These are phyloP conservation scores for Forficula auricularia DNA, from an alignment of 1,140 invertebrate genomes.

Conservation along the genomic window DNA sequence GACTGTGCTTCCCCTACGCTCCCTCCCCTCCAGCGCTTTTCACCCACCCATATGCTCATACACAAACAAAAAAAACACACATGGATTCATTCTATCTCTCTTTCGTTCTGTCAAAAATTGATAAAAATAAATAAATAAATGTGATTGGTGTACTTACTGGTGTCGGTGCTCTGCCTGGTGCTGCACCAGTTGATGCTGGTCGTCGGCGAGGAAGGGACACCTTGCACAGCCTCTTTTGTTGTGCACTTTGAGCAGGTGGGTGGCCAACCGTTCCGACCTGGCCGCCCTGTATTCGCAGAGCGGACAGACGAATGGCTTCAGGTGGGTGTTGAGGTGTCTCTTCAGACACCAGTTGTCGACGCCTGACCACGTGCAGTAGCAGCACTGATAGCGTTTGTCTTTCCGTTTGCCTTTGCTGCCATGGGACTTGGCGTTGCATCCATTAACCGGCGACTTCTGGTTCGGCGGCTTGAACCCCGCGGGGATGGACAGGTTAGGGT, in stretches of 20 bases:
- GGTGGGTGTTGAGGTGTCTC: conserved; percentile 75
- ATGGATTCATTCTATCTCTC: too few relatives aligned
- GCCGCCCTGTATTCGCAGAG: conserved; percentile 84
- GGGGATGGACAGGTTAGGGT: conserved; percentile 9
- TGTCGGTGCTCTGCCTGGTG: conserved; percentile 40
- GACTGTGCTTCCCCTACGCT: too few relatives aligned
- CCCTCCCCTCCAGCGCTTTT: too few relatives aligned
- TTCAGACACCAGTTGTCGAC: conserved; percentile 89
- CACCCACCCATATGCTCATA: too few relatives aligned
- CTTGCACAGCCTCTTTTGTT: conserved; percentile 75
- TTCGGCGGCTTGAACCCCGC: conserved; percentile 16
- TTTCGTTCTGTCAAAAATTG: too few relatives aligned
- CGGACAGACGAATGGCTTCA: conserved; percentile 74
- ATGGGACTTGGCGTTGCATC: conserved; percentile 27
- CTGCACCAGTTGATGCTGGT: conserved; percentile 50
- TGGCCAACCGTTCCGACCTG: conserved; percentile 63
- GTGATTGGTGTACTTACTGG: conserved; percentile 26
- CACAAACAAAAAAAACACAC: too few relatives aligned
- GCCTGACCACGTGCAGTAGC: conserved; percentile 76
- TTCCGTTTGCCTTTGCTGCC: conserved; percentile 25
- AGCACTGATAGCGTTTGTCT: conserved; percentile 53
- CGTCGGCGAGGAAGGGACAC: conserved; percentile 69
- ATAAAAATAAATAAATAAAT: too few relatives aligned
- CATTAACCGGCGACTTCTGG: conserved; percentile 23
- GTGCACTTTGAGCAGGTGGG: conserved; percentile 77